phyloP scores from a whole-genome alignment of 2,113 vertebrate species.

The Salvelinus namaycush region DNA sequence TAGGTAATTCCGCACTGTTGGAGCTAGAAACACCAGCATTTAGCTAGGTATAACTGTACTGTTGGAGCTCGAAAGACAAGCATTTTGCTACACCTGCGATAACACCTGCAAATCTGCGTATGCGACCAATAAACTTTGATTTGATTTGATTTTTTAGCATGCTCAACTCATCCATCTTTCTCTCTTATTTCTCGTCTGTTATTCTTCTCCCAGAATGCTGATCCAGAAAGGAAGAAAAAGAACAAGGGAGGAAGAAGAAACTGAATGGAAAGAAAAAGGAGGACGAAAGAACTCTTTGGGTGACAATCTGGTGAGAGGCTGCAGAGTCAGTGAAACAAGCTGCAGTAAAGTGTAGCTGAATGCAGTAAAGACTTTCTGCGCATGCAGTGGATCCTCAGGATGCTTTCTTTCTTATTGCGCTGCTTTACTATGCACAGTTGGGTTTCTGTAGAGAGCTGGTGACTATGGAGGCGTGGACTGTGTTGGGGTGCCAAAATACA shows the following conservation, averaged over 20 bases:
- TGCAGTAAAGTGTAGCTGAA: slow-evolving; percentile 24
- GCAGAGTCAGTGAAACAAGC: slow-evolving; percentile 35
- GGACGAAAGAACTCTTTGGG: slow-evolving; percentile 42
- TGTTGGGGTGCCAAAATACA: too few relatives aligned
- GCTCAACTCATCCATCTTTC: slow-evolving; percentile 71
- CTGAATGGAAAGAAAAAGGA: slow-evolving; percentile 32
- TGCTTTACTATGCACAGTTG: neutral
- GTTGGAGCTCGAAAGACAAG: too few relatives aligned
- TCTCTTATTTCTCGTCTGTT: slow-evolving; percentile 68
- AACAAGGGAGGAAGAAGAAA: slow-evolving; percentile 27
- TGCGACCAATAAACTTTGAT: too few relatives aligned
- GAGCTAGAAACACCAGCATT: too few relatives aligned
- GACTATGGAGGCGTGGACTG: too few relatives aligned
- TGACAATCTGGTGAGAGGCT: slow-evolving; percentile 24
- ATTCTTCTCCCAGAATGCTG: slow-evolving; percentile 68
- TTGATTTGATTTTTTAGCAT: slow-evolving; percentile 31
- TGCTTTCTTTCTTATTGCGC: neutral
- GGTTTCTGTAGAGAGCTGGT: too few relatives aligned
- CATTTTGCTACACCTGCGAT: too few relatives aligned
- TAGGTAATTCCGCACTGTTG: too few relatives aligned
- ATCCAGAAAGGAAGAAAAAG: slow-evolving; percentile 55
- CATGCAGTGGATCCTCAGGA: neutral
- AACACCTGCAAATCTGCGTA: too few relatives aligned
- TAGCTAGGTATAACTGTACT: too few relatives aligned
- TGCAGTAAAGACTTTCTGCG: slow-evolving; percentile 10